Percentiles rank a stretch among this genome's conserved stretches.
Conservation (phyloP, 2,797 vertebrate genomes). For the Urocyon cinereoargenteus region DNA sequence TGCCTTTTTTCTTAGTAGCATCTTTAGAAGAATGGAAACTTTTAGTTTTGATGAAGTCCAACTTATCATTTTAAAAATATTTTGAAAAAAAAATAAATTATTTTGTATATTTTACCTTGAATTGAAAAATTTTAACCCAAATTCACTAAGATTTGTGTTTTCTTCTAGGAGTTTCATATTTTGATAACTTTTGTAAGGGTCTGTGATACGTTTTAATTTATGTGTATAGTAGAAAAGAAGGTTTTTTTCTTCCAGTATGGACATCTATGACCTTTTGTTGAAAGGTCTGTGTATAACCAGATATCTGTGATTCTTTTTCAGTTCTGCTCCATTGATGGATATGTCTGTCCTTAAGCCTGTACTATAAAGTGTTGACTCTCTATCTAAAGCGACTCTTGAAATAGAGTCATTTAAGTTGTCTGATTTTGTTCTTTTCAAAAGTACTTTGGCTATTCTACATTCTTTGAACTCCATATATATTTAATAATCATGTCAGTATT, state of each 20-base stretch:
- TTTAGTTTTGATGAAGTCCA: neutral
- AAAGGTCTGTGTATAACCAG: neutral
- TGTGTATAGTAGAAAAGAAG: neutral
- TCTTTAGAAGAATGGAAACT: neutral
- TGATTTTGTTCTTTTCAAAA: conserved; percentile 22
- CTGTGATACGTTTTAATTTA: neutral
- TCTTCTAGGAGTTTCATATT: conserved; percentile 15
- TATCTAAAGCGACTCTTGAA: conserved; percentile 4
- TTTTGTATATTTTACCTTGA: neutral
- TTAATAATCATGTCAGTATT: neutral
- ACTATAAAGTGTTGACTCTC: neutral
- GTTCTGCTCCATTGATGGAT: neutral
- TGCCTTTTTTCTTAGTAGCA: neutral
- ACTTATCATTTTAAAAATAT: neutral
- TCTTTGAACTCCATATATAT: neutral
- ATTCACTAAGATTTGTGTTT: neutral
- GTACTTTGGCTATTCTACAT: neutral
- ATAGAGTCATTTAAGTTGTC: neutral
- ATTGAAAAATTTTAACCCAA: neutral
- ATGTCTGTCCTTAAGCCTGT: neutral
- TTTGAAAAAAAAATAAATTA: neutral
- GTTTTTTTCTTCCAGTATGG: neutral
- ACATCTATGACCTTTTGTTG: neutral
- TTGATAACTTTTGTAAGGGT: neutral
- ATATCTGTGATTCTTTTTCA: neutral